These are phyloP conservation scores for Pandemis heparana DNA, from an alignment of 2,888 invertebrate genomes.

Conservation along the genomic window DNA sequence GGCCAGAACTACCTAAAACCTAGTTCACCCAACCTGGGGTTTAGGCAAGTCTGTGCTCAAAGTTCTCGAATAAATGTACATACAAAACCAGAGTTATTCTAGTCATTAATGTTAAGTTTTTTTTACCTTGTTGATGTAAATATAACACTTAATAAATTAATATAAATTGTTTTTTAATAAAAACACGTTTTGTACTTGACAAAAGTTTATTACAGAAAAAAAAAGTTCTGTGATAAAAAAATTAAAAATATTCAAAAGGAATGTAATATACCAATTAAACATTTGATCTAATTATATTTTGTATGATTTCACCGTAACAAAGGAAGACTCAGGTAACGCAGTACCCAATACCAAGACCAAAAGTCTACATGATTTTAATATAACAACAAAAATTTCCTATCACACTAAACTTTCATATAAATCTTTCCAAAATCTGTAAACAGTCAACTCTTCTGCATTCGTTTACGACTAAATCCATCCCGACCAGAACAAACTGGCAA, in stretches of 20 bases:
- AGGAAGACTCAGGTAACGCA: slow-evolving; percentile 51
- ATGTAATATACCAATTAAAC: slow-evolving; percentile 78
- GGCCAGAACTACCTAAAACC: slow-evolving; percentile 19
- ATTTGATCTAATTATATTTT: slow-evolving; percentile 66
- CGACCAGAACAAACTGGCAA: slow-evolving; percentile 16
- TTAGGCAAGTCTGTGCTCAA: slow-evolving; percentile 12
- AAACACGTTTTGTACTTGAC: slow-evolving; percentile 65
- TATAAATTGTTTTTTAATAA: slow-evolving; percentile 59
- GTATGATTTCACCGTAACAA: slow-evolving; percentile 58
- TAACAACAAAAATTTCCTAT: slow-evolving; percentile 36
- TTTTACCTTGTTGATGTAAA: slow-evolving; percentile 55
- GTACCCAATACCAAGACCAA: slow-evolving; percentile 1
- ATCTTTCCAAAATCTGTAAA: slow-evolving; percentile 57
- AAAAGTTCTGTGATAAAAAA: slow-evolving; percentile 59
- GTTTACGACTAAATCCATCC: slow-evolving; percentile 2
- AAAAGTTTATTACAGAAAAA: slow-evolving; percentile 70
- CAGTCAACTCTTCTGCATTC: slow-evolving; percentile 52
- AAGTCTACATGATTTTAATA: slow-evolving; percentile 23
- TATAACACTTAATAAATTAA: slow-evolving; percentile 50
- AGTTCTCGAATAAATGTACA: slow-evolving; percentile 49
- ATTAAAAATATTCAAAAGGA: slow-evolving; percentile 69
- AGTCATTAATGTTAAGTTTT: slow-evolving; percentile 74
- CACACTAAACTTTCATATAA: slow-evolving; percentile 55
- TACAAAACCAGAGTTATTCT: slow-evolving; percentile 68
- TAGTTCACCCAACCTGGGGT: slow-evolving; percentile 6